Evolutionary conservation across 2,113 vertebrate genomes (phyloP).

Genomic region (Gymnogyps californianus): DNA sequence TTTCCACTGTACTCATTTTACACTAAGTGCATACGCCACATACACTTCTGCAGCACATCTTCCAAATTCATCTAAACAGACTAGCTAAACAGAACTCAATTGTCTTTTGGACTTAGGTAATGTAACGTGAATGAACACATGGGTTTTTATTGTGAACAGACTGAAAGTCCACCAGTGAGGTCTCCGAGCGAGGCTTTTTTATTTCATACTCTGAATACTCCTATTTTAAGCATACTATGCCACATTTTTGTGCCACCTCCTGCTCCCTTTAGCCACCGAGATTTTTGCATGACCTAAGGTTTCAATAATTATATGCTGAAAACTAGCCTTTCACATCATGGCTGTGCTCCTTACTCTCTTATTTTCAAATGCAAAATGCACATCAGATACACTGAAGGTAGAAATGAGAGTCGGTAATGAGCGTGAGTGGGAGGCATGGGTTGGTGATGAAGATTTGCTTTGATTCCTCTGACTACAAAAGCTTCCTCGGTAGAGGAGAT

Average conservation of each 20-base stretch:
- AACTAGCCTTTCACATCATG: background rate
- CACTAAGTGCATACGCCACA: no score
- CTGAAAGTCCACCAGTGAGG: background rate
- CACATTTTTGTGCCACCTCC: background rate
- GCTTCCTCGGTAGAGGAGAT: background rate
- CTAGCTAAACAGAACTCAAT: background rate
- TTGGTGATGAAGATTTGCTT: slow-evolving; percentile 27
- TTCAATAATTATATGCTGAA: background rate
- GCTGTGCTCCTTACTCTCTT: background rate
- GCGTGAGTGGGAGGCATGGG: slow-evolving; percentile 31
- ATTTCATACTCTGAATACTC: background rate
- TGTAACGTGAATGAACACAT: accelerated
- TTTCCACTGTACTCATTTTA: background rate
- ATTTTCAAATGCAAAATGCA: background rate
- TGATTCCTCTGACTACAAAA: slow-evolving; percentile 48
- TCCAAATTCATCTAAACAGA: background rate
- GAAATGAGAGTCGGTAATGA: background rate
- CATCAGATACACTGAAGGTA: background rate
- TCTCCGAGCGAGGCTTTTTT: background rate
- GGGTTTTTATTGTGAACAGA: background rate
- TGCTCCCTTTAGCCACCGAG: background rate
- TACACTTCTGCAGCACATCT: background rate
- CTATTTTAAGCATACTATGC: background rate
- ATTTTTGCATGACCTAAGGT: background rate
- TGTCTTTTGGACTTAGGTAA: background rate